These are phyloP conservation scores for Callithrix jacchus DNA, from an alignment of 2,113 vertebrate genomes.

Conservation along the genomic window DNA sequence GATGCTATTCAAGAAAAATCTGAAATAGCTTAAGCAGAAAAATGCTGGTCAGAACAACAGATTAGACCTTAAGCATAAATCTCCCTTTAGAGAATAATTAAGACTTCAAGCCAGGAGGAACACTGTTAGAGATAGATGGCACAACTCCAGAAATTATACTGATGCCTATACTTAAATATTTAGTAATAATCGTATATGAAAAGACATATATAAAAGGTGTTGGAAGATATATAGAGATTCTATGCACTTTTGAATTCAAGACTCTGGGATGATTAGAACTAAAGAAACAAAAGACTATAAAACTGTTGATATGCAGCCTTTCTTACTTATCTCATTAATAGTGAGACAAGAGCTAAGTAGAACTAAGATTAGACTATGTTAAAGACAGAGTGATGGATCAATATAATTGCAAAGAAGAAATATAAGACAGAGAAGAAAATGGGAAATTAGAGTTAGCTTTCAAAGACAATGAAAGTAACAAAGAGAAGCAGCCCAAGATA, in stretches of 20 bases:
- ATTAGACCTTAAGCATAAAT: background rate
- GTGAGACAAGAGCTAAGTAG: slow-evolving; percentile 23
- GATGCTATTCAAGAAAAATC: slow-evolving; percentile 56
- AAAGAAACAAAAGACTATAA: slow-evolving; percentile 9
- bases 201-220: background rate
- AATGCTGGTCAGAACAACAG: slow-evolving; percentile 40
- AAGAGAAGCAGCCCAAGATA: slow-evolving; percentile 5
- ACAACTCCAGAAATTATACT: slow-evolving; percentile 35
- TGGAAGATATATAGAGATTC: background rate
- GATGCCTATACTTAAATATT: background rate
- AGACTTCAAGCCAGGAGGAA: slow-evolving; percentile 8
- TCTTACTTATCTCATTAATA: slow-evolving; percentile 49
- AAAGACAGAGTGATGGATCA: slow-evolving; percentile 10
- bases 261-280: background rate
- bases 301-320: background rate
- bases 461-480: slow-evolving; percentile 43
- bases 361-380: slow-evolving; percentile 10
- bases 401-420: slow-evolving; percentile 42
- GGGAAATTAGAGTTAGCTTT: slow-evolving; percentile 40
- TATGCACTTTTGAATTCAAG: background rate
- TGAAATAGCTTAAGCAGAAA: slow-evolving; percentile 51
- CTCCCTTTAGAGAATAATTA: slow-evolving; percentile 16
- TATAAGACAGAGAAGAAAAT: background rate
- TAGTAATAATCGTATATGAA: background rate
- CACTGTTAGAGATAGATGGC: background rate